Base-by-base conservation (phyloP, 2,888 invertebrate species). In the Clostera curtula region DNA sequence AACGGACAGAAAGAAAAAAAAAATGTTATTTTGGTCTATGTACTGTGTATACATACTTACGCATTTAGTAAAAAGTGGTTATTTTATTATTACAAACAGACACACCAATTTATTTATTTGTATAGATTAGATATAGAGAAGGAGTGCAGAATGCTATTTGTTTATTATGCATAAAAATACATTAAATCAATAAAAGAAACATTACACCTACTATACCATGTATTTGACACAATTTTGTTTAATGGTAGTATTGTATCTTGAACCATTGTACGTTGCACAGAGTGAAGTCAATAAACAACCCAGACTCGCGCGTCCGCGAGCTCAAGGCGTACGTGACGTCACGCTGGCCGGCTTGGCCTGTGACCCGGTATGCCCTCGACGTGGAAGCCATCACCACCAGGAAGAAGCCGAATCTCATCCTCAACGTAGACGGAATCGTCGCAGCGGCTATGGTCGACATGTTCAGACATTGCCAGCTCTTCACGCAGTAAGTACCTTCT, bases 391-490 rank as follows among this genome's bases (percentile, higher is more conserved):
- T 99, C 60, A 99, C 99, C 10, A 99, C 97, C 2, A 93, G 97
- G 53, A 99, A 99, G 88, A 99, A 99, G 83, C 99, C 99, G n/a
- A 99, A 99, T 85, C 88, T 99, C 31, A 99, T 99, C 67, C 88
- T 99, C 36, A 99, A 99, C 77, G 99, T 99, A 10, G 99, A 99
- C 80, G 99, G 99, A 30, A 93, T 98, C 42, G 98, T 99, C 52
- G 99, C 97, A 0, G 96, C 96, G 19, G 91, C 96, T 8, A 98
- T 99, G 84, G 98, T 99, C 12, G 99, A 99, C 71, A 89, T 99
- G 86, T 87, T 99, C 45, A 87, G 97, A 17, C 92, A 97, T 67
- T 95, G 95, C 62, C 97, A 97, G 34, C 93, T 94, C 40, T 98
- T 98, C 70, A 97, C 98, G 0, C 89, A 89, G 93, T 93, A 40